phyloP scores from a whole-genome alignment of 2,113 vertebrate genomes.

The Castor canadensis region DNA sequence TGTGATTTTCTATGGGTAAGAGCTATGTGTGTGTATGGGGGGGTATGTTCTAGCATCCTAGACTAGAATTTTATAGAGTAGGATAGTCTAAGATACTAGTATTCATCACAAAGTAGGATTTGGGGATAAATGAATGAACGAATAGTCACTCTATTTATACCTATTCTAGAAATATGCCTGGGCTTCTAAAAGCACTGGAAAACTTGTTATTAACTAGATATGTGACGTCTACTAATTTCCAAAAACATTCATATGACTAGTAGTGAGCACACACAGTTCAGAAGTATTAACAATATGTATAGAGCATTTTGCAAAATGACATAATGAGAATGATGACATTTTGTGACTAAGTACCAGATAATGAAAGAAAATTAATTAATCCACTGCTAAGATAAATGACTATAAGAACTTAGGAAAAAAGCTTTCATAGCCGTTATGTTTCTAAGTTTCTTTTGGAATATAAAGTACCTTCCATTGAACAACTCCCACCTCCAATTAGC shows the following conservation, averaged over 20 bases:
- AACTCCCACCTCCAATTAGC: conserved; percentile 40
- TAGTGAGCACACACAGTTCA: background rate
- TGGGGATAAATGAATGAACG: background rate
- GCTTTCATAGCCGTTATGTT: background rate
- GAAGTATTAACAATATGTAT: background rate
- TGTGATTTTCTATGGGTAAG: background rate
- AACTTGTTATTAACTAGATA: background rate
- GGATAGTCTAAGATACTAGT: too few species aligned
- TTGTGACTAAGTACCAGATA: conserved; percentile 54
- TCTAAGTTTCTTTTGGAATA: conserved; percentile 61
- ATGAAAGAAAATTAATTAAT: conserved; percentile 70
- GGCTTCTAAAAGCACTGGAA: background rate
- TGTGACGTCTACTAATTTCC: conserved; percentile 14
- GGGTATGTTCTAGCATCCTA: background rate
- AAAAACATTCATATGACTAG: background rate
- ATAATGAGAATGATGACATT: conserved; percentile 58
- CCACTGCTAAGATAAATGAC: conserved; percentile 62
- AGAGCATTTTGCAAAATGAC: conserved; percentile 44
- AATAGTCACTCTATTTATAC: background rate
- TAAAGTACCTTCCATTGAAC: conserved; percentile 34
- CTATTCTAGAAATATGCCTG: background rate
- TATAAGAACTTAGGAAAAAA: background rate
- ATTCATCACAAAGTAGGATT: background rate
- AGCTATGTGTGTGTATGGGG: background rate
- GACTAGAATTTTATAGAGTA: too few species aligned